phyloP scores from a whole-genome alignment of 2,888 invertebrate genomes.

The Synergus itoensis region DNA sequence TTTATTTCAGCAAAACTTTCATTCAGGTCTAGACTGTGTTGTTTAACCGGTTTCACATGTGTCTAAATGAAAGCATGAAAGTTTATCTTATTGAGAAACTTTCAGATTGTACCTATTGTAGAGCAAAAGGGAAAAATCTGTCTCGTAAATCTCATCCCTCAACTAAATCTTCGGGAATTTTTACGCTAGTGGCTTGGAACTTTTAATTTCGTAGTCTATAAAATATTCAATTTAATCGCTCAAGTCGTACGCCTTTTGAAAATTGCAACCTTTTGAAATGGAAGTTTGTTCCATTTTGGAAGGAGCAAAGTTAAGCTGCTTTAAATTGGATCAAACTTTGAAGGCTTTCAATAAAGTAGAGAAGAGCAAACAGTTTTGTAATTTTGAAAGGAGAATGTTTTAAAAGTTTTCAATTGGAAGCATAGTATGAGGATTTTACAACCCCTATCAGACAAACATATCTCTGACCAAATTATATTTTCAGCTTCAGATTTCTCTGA shows the following conservation, averaged over 20 bases:
- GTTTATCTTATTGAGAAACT: constrained; percentile 34
- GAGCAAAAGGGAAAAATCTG: constrained; percentile 16
- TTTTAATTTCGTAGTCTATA: not conserved
- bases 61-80: constrained; percentile 38
- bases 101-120: constrained; percentile 39
- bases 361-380: not conserved
- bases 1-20: constrained; percentile 22
- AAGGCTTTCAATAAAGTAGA: not conserved
- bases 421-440: not conserved
- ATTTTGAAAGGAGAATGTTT: not conserved
- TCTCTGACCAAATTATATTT: no score
- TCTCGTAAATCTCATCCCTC: not conserved
- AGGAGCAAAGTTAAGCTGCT: not conserved
- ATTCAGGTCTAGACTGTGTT: constrained; percentile 28
- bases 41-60: constrained; percentile 38
- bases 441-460: not conserved
- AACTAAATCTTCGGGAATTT: not conserved
- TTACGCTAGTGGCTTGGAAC: not conserved
- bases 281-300: not conserved
- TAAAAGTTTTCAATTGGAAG: not conserved
- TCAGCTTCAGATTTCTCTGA: not conserved
- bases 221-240: not conserved
- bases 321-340: not conserved
- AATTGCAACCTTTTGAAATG: not conserved
- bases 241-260: not conserved